These are phyloP conservation scores for Tyria jacobaeae DNA, from an alignment of 2,888 invertebrate genomes.

Conservation along the genomic window DNA sequence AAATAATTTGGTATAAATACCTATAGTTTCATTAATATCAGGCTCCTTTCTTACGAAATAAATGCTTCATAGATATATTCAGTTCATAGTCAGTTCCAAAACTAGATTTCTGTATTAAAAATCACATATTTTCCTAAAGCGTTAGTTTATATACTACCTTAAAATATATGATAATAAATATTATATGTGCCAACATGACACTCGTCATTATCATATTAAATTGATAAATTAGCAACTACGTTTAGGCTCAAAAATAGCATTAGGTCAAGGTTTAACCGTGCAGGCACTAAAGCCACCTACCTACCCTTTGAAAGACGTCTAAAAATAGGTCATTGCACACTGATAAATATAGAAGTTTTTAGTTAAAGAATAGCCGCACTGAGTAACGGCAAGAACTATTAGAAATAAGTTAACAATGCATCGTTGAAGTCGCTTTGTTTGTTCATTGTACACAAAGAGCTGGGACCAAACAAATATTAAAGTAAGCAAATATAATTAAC, in stretches of 20 bases:
- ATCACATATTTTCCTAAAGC: too few species aligned
- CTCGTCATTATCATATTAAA: not conserved
- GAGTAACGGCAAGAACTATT: conserved; percentile 23
- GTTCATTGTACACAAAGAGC: conserved; percentile 18
- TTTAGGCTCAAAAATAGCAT: conserved; percentile 13
- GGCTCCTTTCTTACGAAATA: too few species aligned
- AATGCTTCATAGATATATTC: too few species aligned
- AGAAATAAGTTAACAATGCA: conserved; percentile 32
- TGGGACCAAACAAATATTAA: conserved; percentile 15
- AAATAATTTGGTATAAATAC: too few species aligned
- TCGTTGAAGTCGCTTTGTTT: conserved; percentile 21
- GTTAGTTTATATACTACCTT: too few species aligned
- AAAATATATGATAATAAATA: not conserved
- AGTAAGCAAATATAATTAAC: conserved; percentile 30
- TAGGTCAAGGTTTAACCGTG: conserved; percentile 16
- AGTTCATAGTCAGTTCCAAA: too few species aligned
- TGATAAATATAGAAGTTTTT: conserved; percentile 13
- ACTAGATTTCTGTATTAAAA: too few species aligned
- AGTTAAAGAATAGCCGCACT: conserved; percentile 19
- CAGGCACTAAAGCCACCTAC: not conserved
- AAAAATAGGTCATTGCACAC: conserved; percentile 11
- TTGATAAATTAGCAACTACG: not conserved
- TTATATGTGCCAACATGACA: not conserved
- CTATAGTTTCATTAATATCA: too few species aligned
- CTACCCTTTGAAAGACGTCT: conserved; percentile 5